Evolutionary conservation across 1,140 invertebrate genomes (phyloP), one percentile per base, ranked within the genome.

Genomic region (Meloidogyne floridensis): DNA sequence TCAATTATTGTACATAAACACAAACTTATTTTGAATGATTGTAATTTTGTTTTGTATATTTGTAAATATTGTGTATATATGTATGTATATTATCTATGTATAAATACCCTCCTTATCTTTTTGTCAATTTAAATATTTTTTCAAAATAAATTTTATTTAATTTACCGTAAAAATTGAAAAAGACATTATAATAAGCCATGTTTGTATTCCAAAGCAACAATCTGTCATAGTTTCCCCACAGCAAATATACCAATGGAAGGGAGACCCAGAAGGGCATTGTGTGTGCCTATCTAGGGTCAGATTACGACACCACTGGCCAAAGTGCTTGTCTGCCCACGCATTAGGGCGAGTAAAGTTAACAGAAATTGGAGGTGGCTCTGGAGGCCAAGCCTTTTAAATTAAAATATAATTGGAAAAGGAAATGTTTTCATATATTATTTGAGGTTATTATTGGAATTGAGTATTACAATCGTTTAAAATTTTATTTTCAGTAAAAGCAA

Each of bases 241-340:
- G 59, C 84, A 85, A 43, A 82, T 59, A 65, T 87, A 85, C 86
- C 85, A 87, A 77, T 86, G 85, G 32, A 87, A 86, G 2, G 84
- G 80, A 43, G 86, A 86, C 11, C 59, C 85, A 15, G 56, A 42
- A n/a, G 86, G 86, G 51, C 85, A 86, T 82, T 86, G 85, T n/a
- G 53, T 71, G 70, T 86, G 85, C n/a, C 85, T 51, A 87, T 74
- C 7, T 53, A 84, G 15, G 43, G 80, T 87, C 9, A 86, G 78
- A 70, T 86, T 86, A 69, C 84, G 54, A 65, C 84, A 86, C 84
- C 84, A 86, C 75, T 86, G 84, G 15, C 84, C 84, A 78, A 84
- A 86, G 56, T 81, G 73, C 69, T 86, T 86, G 13, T 86, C 84
- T n/a, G 8, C 32, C 72, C 80, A 85, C 15, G 13, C 54, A 15